A percentile compares a stretch with the other conserved stretches of the same genome.
These are phyloP conservation scores for Stenotaenia linearis DNA, from an alignment of 2,888 invertebrate species.

Conservation along the genomic window DNA sequence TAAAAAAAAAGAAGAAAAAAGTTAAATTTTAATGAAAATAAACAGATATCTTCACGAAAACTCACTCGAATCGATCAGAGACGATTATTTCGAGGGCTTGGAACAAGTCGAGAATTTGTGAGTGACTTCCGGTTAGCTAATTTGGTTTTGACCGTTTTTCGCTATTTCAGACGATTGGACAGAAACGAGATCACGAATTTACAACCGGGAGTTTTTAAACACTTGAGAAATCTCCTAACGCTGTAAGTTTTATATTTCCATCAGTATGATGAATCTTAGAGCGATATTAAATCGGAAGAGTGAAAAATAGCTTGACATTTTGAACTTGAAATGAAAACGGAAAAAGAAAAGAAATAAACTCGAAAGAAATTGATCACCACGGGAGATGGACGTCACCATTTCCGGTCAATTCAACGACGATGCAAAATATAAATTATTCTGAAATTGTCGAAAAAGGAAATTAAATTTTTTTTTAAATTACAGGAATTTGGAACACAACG, in stretches of 20 bases:
- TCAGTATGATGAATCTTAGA: neutral
- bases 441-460: neutral
- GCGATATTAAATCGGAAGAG: neutral
- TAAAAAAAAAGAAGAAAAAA: neutral
- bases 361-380: neutral
- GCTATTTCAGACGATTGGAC: neutral
- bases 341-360: neutral
- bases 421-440: neutral
- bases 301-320: neutral
- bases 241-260: neutral
- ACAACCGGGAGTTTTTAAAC: neutral
- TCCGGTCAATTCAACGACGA: neutral
- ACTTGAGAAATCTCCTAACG: neutral
- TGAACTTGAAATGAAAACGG: neutral
- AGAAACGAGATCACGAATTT: neutral
- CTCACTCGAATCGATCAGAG: neutral
- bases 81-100: neutral
- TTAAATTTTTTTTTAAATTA: neutral
- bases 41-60: slow-evolving; percentile 12
- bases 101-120: neutral
- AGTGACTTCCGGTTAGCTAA: neutral
- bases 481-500: neutral
- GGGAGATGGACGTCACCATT: neutral
- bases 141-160: neutral
- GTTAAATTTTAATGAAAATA: neutral